Evolutionary conservation across 2,888 invertebrate genomes (phyloP).

Genomic region (Catotricha subobsoleta): DNA sequence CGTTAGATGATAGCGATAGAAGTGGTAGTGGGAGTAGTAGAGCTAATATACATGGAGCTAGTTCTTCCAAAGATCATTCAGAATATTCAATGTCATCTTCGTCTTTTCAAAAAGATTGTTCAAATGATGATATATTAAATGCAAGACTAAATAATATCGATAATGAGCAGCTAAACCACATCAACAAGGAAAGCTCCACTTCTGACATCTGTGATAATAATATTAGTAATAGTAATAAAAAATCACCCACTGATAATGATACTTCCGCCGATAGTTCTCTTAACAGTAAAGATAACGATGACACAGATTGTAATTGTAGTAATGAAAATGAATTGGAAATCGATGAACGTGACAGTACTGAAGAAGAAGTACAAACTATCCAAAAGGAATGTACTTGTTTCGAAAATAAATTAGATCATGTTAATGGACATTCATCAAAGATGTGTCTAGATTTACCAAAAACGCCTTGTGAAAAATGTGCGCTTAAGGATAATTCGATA

Average conservation of each 20-base stretch:
- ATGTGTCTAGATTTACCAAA: slow-evolving; percentile 8
- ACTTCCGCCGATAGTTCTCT: slow-evolving; percentile 4
- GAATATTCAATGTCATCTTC: neutral
- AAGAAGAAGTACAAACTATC: neutral
- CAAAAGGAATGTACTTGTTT: slow-evolving; percentile 6
- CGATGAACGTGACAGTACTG: slow-evolving; percentile 2
- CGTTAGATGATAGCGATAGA: neutral
- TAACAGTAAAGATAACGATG: slow-evolving; percentile 6
- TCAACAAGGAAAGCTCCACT: too few relatives aligned
- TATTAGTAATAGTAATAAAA: neutral
- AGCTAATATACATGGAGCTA: neutral
- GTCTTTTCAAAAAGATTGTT: slow-evolving; percentile 2
- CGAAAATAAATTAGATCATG: slow-evolving; percentile 10
- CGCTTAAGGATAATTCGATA: neutral
- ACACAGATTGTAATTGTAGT: neutral
- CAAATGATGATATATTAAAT: slow-evolving; percentile 1
- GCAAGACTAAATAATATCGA: neutral
- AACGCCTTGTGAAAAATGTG: slow-evolving; percentile 10
- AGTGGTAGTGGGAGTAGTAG: neutral
- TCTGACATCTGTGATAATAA: slow-evolving; percentile 5
- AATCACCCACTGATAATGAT: slow-evolving; percentile 2
- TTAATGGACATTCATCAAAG: slow-evolving; percentile 11
- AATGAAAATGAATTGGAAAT: slow-evolving; percentile 1
- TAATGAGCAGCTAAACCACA: neutral
- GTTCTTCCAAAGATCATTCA: slow-evolving; percentile 1